Base-by-base conservation (phyloP, 2,113 vertebrate species). In the Syngnathus floridae region DNA sequence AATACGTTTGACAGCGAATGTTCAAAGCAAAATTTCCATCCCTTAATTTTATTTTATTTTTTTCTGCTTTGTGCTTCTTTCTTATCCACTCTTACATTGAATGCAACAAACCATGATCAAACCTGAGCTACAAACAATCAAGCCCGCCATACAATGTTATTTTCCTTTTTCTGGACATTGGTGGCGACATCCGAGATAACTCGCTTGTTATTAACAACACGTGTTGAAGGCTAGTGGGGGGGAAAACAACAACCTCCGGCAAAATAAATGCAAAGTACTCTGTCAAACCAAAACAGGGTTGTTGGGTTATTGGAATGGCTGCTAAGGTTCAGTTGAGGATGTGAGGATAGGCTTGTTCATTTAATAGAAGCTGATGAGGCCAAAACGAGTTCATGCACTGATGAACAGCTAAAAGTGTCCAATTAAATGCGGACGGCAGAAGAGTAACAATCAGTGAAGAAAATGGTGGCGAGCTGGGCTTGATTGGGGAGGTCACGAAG, bases 101-200 rank as follows among this genome's bases (percentile, higher is more conserved):
- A 13, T 26, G 10, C 66, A 76, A 80, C 77, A 49, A 49, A 49
- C 19, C 7, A 19, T 9, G 46, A 3, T 49, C 46, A 49, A 49
- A 49, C 17, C 14, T n/a, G 46, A 48, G 76, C 49, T 64, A 80
- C 64, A 73, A 81, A 79, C 76, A 73, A 62, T 74, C 54, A 61
- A 71, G 81, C 66, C 73, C 66, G 71, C 78, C 26, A 31, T 70
- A 79, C 85, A 79, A 76, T 83, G 82, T 79, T 84, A 40, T 82
- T 83, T 86, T 80, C 69, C 81, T 70, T 79, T 74, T 78, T 80
- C 63, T 71, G 66, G 77, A 70, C 72, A 84, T 57, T 64, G 67
- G 73, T 31, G 72, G 75, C 71, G 55, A 82, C 81, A 84, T 86
- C 75, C 82, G 78, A 79, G 71, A 74, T 38, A 75, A 59, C 38